These are phyloP conservation scores for Entelurus aequoreus DNA, from an alignment of 2,113 vertebrate species.

Conservation along the genomic window DNA sequence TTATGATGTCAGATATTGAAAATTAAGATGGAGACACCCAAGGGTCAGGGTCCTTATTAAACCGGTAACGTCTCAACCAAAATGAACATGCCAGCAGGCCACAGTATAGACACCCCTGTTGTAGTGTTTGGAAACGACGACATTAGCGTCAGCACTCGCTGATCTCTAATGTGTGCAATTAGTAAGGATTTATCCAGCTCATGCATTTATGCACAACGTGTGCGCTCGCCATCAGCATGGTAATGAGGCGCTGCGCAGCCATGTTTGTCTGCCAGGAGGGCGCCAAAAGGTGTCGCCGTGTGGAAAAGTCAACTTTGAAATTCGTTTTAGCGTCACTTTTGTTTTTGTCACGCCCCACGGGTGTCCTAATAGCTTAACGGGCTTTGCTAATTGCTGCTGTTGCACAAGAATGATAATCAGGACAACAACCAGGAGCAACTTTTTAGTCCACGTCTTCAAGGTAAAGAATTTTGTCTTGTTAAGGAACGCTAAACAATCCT, in stretches of 20 bases:
- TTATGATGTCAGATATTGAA: too few species aligned
- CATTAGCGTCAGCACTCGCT: constrained; percentile 4
- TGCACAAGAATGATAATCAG: constrained; percentile 58
- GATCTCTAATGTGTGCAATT: constrained; percentile 26
- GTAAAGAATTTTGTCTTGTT: not conserved
- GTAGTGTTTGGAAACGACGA: too few species aligned
- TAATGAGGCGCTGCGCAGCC: constrained; percentile 17
- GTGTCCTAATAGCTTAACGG: constrained; percentile 34
- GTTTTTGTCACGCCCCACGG: constrained; percentile 9
- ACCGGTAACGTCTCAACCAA: too few species aligned
- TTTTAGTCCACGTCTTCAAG: constrained; percentile 2
- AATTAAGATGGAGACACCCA: too few species aligned
- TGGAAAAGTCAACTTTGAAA: constrained; percentile 7
- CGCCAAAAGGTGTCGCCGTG: constrained; percentile 17
- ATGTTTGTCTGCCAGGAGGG: constrained; percentile 22
- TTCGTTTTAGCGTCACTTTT: constrained; percentile 27
- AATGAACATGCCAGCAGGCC: too few species aligned
- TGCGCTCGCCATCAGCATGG: constrained; percentile 39
- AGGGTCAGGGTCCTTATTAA: too few species aligned
- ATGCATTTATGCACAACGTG: constrained; percentile 32
- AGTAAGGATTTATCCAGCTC: constrained; percentile 39
- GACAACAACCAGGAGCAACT: constrained; percentile 43
- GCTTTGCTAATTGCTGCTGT: constrained; percentile 48
- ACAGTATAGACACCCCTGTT: too few species aligned
- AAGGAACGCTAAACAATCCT: too few species aligned